Percentiles rank a stretch among this genome's conserved stretches.
Conservation (phyloP, 2,113 vertebrate genomes). For the Bucco capensis region DNA sequence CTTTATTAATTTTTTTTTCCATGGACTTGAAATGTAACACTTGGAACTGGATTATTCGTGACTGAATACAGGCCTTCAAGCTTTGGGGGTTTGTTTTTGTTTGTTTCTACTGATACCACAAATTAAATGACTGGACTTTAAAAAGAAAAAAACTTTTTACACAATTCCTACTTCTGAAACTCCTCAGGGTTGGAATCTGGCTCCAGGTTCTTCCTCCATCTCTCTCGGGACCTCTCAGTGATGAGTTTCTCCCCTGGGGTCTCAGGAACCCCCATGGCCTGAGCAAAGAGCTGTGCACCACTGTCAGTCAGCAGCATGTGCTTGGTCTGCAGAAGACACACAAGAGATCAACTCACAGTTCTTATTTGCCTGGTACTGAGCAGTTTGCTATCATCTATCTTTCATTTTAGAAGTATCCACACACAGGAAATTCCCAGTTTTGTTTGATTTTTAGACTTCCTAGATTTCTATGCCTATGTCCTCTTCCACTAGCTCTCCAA, state of each 20-base stretch:
- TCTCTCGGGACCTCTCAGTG: conserved; percentile 80
- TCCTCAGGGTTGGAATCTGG: conserved; percentile 73
- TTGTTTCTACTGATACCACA: background rate
- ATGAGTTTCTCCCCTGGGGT: conserved; percentile 81
- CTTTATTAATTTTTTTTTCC: too few species aligned
- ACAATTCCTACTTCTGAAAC: conserved; percentile 76
- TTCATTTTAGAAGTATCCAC: background rate
- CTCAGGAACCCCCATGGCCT: conserved; percentile 79
- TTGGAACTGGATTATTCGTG: background rate
- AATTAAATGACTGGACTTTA: background rate
- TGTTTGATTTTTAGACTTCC: background rate
- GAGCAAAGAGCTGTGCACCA: conserved; percentile 86
- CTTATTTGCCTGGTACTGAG: background rate
- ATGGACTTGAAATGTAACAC: background rate
- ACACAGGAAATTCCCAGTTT: background rate
- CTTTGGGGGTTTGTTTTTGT: background rate
- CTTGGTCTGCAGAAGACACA: conserved; percentile 73
- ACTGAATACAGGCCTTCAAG: background rate
- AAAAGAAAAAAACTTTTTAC: background rate
- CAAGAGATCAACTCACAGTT: background rate
- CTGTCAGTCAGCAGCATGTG: conserved; percentile 84
- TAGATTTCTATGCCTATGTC: background rate
- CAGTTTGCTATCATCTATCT: background rate
- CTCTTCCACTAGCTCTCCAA: background rate
- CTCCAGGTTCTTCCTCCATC: conserved; percentile 79